phyloP scores from a whole-genome alignment of 2,888 invertebrate species.

The Yponomeuta plumbellus region DNA sequence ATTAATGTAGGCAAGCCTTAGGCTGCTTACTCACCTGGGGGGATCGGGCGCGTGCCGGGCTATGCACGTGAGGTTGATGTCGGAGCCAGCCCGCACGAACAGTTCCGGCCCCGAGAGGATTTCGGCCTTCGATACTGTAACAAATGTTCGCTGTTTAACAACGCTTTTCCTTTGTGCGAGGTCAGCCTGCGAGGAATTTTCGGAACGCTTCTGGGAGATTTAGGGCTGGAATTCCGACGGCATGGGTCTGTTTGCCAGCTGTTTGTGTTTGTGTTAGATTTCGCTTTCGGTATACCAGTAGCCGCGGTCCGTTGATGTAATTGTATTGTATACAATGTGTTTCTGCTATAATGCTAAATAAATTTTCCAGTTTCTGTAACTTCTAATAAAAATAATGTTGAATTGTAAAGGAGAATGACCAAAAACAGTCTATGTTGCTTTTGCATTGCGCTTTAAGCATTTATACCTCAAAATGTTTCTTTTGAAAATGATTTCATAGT shows the following conservation, averaged over 20 bases:
- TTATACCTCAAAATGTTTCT: no score
- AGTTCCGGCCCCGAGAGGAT: conserved; percentile 90
- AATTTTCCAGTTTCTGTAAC: no score
- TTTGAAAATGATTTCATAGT: no score
- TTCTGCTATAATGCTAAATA: no score
- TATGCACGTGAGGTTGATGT: conserved; percentile 93
- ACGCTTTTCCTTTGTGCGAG: not conserved
- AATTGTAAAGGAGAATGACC: no score
- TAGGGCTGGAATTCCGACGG: not conserved
- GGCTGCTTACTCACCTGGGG: conserved; percentile 77
- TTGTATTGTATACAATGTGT: no score
- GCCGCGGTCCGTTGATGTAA: no score
- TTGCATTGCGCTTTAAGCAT: no score
- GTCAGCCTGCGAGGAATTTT: not conserved
- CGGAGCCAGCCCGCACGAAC: conserved; percentile 91
- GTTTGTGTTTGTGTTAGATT: not conserved
- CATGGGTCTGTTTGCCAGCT: not conserved
- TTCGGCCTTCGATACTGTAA: conserved; percentile 90
- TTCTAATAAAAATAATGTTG: no score
- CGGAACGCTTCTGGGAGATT: not conserved
- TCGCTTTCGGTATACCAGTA: no score
- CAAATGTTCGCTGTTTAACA: conserved; percentile 25
- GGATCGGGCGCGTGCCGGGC: conserved; percentile 89
- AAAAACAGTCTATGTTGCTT: no score
- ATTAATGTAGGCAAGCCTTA: not conserved